These are phyloP conservation scores for Corythornis leucogaster DNA, from an alignment of 2,797 vertebrate genomes.

Conservation along the genomic window DNA sequence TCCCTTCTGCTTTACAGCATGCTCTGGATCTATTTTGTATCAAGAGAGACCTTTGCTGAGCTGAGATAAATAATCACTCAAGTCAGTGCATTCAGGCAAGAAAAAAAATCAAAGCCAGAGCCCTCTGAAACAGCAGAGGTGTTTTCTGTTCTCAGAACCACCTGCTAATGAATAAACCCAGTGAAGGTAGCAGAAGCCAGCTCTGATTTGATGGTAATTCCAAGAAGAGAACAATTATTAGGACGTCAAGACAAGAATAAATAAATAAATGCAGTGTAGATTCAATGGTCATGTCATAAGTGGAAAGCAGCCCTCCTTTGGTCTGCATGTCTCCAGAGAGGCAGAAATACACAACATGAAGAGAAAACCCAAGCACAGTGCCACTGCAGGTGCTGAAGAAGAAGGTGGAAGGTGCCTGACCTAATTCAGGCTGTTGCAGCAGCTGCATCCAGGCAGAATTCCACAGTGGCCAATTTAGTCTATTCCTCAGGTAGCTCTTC, in stretches of 20 bases:
- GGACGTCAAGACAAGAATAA: not conserved
- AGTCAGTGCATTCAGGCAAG: not conserved
- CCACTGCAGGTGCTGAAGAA: not conserved
- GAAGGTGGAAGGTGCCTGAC: not conserved
- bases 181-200: not conserved
- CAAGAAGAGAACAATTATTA: not conserved
- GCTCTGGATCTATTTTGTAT: not conserved
- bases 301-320: not conserved
- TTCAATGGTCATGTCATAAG: not conserved
- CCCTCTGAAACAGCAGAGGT: not conserved
- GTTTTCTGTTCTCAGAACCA: not conserved
- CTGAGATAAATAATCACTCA: not conserved
- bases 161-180: not conserved
- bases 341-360: not conserved
- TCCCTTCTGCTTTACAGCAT: not conserved
- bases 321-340: not conserved
- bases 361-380: not conserved
- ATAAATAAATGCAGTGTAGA: not conserved
- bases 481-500: not conserved
- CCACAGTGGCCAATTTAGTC: not conserved
- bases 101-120: slow-evolving; percentile 33
- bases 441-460: not conserved
- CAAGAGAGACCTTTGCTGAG: not conserved
- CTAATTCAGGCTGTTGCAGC: not conserved
- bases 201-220: not conserved